Conservation (phyloP, 1,140 invertebrate genomes). For the Diachasma alloeum region DNA sequence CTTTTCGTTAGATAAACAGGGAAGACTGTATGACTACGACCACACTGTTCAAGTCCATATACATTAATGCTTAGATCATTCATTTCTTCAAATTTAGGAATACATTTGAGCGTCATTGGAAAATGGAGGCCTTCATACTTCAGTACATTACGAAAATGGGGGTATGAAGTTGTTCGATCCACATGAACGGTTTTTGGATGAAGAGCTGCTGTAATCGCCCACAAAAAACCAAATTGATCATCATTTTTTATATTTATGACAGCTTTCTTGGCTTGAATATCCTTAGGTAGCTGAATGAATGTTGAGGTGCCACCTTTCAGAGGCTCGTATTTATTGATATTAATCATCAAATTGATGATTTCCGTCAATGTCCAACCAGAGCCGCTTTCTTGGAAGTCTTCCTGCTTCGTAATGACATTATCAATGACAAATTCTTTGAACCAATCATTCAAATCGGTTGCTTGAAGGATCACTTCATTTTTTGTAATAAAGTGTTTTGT, state of each 20-base stretch:
- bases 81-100: constrained; percentile 31
- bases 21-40: no score
- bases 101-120: constrained; percentile 21
- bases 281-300: constrained; percentile 25
- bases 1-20: no score
- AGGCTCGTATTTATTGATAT: constrained; percentile 33
- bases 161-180: background rate
- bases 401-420: constrained; percentile 17
- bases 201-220: constrained; percentile 16
- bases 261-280: constrained; percentile 36
- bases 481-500: no score
- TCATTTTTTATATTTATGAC: constrained; percentile 17
- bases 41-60: constrained; percentile 23
- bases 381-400: constrained; percentile 29
- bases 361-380: constrained; percentile 35
- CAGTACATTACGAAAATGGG: background rate
- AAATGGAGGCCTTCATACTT: constrained; percentile 32
- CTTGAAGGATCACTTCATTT: no score
- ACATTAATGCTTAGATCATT: constrained; percentile 30
- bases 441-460: no score
- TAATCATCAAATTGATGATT: constrained; percentile 29
- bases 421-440: constrained; percentile 6
- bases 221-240: constrained; percentile 15
- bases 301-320: constrained; percentile 23
- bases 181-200: constrained; percentile 5